Conservation (phyloP, 1,140 invertebrate genomes). For the Paramacrobiotus metropolitanus region DNA sequence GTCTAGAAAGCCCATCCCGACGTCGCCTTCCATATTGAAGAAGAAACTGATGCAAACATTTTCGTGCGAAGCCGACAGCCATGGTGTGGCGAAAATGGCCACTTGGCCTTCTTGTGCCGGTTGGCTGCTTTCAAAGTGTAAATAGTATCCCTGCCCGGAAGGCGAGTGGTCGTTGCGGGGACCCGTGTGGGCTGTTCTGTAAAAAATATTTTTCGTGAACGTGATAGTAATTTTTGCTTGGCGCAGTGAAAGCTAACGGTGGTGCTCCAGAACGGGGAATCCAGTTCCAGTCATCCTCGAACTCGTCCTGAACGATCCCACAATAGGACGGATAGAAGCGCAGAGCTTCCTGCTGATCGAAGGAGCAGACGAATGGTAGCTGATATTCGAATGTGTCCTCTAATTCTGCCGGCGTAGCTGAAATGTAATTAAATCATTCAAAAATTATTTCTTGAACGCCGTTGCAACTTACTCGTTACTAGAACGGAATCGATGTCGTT, state of each 20-base stretch:
- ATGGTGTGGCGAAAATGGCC: conserved; percentile 2
- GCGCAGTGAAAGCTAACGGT: background rate
- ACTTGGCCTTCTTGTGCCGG: background rate
- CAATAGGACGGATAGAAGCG: background rate
- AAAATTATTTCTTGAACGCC: too few species aligned
- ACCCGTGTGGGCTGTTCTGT: background rate
- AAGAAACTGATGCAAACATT: conserved; percentile 2
- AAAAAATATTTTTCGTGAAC: background rate
- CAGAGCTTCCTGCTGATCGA: conserved; percentile 2
- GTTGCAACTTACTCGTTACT: too few species aligned
- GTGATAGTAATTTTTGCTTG: background rate
- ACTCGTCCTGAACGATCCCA: conserved; percentile 1
- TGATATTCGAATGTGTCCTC: conserved; percentile 1
- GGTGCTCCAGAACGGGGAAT: background rate
- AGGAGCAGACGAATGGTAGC: background rate
- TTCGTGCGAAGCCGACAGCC: conserved; percentile 1
- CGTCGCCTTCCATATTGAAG: background rate
- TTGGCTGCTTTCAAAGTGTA: background rate
- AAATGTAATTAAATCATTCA: too few species aligned
- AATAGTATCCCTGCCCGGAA: background rate
- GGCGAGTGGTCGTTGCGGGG: background rate
- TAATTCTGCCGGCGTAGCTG: too few species aligned
- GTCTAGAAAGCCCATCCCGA: background rate
- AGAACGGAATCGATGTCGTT: too few species aligned
- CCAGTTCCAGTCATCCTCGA: conserved; percentile 4